Evolutionary conservation across 2,888 invertebrate genomes (phyloP).

Genomic region (Folsomia candida): DNA sequence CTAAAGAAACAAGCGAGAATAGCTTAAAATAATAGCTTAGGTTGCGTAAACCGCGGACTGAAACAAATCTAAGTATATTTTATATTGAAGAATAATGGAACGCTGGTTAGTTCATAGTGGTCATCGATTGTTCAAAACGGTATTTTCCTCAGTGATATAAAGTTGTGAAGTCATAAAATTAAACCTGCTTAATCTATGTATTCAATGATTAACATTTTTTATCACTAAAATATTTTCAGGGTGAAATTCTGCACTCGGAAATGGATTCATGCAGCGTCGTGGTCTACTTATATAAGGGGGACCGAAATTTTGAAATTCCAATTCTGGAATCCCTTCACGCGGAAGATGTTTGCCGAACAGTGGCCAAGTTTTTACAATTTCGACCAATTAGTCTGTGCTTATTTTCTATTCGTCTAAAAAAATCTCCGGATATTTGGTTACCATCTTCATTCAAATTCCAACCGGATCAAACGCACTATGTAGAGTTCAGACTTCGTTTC

Average conservation of each 20-base stretch:
- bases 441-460: conserved; percentile 64
- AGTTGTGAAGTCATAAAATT: too few species aligned
- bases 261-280: conserved; percentile 44
- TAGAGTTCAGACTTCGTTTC: conserved; percentile 75
- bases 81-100: neutral
- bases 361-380: conserved; percentile 71
- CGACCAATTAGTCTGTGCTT: conserved; percentile 73
- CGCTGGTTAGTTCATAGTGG: neutral
- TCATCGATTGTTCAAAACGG: neutral
- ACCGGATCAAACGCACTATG: conserved; percentile 59
- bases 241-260: conserved; percentile 9
- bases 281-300: conserved; percentile 45
- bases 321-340: conserved; percentile 56
- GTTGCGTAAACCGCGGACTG: too few species aligned
- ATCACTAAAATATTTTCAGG: neutral
- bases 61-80: neutral
- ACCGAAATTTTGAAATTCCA: conserved; percentile 44
- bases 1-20: too few species aligned
- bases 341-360: conserved; percentile 66
- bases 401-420: conserved; percentile 70
- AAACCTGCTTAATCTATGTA: too few species aligned
- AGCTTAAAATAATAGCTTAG: too few species aligned
- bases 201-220: too few species aligned
- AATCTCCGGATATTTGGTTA: conserved; percentile 62
- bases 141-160: neutral